Base-by-base conservation (phyloP, 1,140 invertebrate species). In the Diplogasteroides magnus region DNA sequence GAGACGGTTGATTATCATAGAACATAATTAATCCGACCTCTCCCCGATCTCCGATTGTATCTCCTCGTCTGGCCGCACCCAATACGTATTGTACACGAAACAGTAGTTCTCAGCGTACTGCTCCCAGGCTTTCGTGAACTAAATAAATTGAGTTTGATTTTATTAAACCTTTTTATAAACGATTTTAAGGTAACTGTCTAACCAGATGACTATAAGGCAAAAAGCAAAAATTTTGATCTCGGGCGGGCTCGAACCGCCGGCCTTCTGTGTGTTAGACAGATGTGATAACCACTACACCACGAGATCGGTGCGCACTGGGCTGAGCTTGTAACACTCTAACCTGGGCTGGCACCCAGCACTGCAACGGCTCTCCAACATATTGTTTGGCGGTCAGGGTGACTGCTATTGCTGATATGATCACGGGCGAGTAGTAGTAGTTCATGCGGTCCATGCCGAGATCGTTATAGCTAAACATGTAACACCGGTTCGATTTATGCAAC, bases 361-460 rank as follows among this genome's bases (percentile, higher is more conserved):
- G 82, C 6, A 82, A 74, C 0, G 81, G 81, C 31, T 74, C 65
- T 23, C 80, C 80, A 13, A 82, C 80, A 59, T 83, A 82, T 63
- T 74, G 65, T 31, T 60, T 64, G 15, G 77, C 76, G 0, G 76
- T 76, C 28, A 78, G 67, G n/a, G 77, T 78, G 15, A 78, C 32
- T 14, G 85, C 83, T 69, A 86, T 84, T 32, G 85, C 82, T 31
- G 86, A 83, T 27, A 87, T 81, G 3, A 87, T 83, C 27, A 84
- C 79, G 14, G 83, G 83, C 1, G 86, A 85, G 74, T 86, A 86
- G 61, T 85, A 83, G 76, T 87, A 85, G 74, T 86, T 86, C 15
- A 87, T 74, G 48, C 86, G 77, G 75, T 87, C 86, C 56, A 85
- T 79, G 23, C 86, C 76, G 63, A 85, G 84, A 74, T 87, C 86